Evolutionary conservation across 2,797 vertebrate genomes (phyloP), one percentile per base, ranked within the genome.

Genomic region (Thunnus albacares): DNA sequence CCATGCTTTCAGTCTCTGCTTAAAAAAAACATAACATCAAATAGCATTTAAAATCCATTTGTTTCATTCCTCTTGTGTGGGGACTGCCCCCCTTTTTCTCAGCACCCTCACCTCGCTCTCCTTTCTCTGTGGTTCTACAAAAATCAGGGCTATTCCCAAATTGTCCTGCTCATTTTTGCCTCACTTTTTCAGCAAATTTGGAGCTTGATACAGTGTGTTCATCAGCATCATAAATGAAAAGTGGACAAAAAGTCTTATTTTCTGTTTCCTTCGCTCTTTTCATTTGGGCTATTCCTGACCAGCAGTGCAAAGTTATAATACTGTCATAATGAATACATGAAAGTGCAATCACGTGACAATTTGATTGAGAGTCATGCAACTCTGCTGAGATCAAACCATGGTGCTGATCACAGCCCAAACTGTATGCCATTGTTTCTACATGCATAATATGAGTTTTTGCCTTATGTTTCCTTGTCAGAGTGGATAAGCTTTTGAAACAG

Each of bases 21-120:
- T 15, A 33, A 72, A 66, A 80, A 57, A 80, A 57, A 43, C 62
- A 76, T 52, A 73, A 80, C 87, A 93, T 93, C 86, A 90, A 90
- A 88, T 61, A 91, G 86, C 91, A 92, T 93, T 93, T 92, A 83
- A 88, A 90, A 93, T 94, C 85, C 83, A 91, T 92, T 93, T 92
- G 88, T 92, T 89, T 87, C 87, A 89, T 87, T 89, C 77, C 79
- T 89, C 70, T 82, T 90, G 85, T 80, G 82, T 69, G 75, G 84
- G 87, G 81, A 92, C 70, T 75, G 80, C 77, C 77, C 75, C 75
- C 85, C 81, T 10, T 63, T 62, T 70, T 52, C 64, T 81, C 64
- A 49, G 68, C 49, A 35, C 67, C 45, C 59, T 69, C 78, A 77
- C 79, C 79, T 61, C 45, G 17, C 77, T 66, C 71, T 71, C 61